Conservation (phyloP, 1,140 invertebrate genomes). For the Diuraphis noxia region DNA sequence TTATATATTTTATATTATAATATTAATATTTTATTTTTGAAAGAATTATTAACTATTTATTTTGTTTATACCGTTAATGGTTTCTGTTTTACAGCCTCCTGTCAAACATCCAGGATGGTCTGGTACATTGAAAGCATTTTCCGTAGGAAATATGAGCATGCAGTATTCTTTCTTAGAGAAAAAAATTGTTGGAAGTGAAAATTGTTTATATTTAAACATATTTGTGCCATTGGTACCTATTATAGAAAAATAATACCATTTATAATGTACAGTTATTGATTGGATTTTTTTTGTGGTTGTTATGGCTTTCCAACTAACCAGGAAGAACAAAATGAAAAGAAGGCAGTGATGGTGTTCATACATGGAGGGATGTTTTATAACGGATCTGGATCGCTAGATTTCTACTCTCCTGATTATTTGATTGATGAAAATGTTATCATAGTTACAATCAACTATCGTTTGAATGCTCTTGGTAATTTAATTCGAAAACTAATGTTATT, state of each 20-base stretch:
- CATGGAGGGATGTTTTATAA: slow-evolving; percentile 66
- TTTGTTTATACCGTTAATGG: neutral
- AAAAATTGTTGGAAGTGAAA: slow-evolving; percentile 48
- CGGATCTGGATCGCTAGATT: slow-evolving; percentile 63
- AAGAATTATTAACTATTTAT: neutral
- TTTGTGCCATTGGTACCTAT: slow-evolving; percentile 51
- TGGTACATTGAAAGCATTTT: slow-evolving; percentile 52
- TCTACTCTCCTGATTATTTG: slow-evolving; percentile 70
- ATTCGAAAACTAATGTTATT: neutral
- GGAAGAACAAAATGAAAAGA: slow-evolving; percentile 23
- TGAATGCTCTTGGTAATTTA: slow-evolving; percentile 64
- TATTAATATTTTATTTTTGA: neutral
- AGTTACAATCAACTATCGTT: slow-evolving; percentile 79
- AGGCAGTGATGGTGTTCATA: slow-evolving; percentile 69
- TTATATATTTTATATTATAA: too few species aligned
- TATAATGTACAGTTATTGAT: neutral
- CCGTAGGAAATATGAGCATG: slow-evolving; percentile 41
- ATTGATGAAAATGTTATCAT: slow-evolving; percentile 75
- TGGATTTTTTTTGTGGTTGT: neutral
- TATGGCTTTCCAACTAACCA: neutral
- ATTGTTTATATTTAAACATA: slow-evolving; percentile 56
- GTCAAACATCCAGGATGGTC: slow-evolving; percentile 50
- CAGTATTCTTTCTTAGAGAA: slow-evolving; percentile 28
- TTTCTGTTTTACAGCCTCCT: slow-evolving; percentile 51
- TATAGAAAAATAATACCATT: neutral